Percentiles rank a stretch among this genome's conserved stretches.
phyloP scores from a whole-genome alignment of 2,888 invertebrate genomes.

The Altica lythri region DNA sequence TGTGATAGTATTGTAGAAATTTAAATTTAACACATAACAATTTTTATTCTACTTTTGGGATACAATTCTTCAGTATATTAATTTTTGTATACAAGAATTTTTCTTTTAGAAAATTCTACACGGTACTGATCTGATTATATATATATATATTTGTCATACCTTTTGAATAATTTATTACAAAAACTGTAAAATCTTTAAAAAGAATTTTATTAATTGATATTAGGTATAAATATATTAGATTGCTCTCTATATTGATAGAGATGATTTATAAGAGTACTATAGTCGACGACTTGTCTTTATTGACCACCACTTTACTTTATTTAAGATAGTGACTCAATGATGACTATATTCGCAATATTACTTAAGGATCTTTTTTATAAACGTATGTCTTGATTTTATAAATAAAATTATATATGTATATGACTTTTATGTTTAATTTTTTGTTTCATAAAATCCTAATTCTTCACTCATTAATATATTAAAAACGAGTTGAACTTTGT shows the following conservation, averaged over 20 bases:
- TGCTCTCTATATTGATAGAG: slow-evolving; percentile 55
- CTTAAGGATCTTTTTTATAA: slow-evolving; percentile 51
- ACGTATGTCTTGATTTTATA: slow-evolving; percentile 52
- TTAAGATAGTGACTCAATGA: slow-evolving; percentile 42
- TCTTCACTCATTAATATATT: neutral
- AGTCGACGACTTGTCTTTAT: slow-evolving; percentile 43
- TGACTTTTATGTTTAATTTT: slow-evolving; percentile 13
- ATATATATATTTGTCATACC: slow-evolving; percentile 37
- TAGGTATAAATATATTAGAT: slow-evolving; percentile 50
- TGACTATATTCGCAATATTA: slow-evolving; percentile 51
- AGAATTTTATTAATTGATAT: slow-evolving; percentile 35
- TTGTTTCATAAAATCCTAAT: too few species aligned
- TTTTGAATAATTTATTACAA: slow-evolving; percentile 40
- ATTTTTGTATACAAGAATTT: slow-evolving; percentile 29
- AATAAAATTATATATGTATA: slow-evolving; percentile 49
- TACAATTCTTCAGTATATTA: slow-evolving; percentile 43
- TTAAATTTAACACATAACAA: too few species aligned
- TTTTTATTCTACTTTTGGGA: slow-evolving; percentile 41
- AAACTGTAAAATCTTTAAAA: slow-evolving; percentile 24
- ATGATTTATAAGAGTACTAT: slow-evolving; percentile 47
- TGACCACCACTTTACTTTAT: slow-evolving; percentile 35
- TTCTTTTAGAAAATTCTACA: slow-evolving; percentile 42
- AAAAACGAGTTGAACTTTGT: neutral
- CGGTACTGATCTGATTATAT: slow-evolving; percentile 49
- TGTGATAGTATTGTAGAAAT: too few species aligned